phyloP scores from a whole-genome alignment of 2,888 invertebrate species.

The Sericinus montela region DNA sequence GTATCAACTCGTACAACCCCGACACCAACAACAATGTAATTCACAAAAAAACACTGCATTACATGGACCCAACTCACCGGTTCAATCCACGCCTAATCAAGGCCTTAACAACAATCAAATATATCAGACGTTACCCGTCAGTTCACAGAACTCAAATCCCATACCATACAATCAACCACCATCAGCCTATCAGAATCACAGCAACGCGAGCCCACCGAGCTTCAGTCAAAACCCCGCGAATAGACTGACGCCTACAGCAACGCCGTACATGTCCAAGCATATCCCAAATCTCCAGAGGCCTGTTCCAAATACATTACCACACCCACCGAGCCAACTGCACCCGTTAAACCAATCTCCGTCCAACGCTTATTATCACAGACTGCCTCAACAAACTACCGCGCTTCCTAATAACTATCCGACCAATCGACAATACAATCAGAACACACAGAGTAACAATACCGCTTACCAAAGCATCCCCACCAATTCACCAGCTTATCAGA shows the following conservation, averaged over 20 bases:
- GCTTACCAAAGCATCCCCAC: conserved; percentile 73
- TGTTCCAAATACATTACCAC: conserved; percentile 59
- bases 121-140: conserved; percentile 57
- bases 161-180: conserved; percentile 66
- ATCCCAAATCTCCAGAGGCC: conserved; percentile 47
- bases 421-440: conserved; percentile 49
- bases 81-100: conserved; percentile 39
- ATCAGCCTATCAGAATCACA: conserved; percentile 52
- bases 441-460: conserved; percentile 42
- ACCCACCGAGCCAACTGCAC: conserved; percentile 57
- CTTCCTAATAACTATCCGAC: conserved; percentile 41
- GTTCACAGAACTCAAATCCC: conserved; percentile 49
- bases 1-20: conserved; percentile 56
- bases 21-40: conserved; percentile 56
- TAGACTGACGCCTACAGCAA: conserved; percentile 58
- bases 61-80: conserved; percentile 52
- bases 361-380: conserved; percentile 65
- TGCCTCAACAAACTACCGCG: conserved; percentile 49
- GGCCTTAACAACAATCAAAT: conserved; percentile 47
- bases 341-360: conserved; percentile 53
- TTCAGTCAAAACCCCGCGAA: conserved; percentile 64
- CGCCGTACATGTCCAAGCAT: conserved; percentile 51
- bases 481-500: conserved; percentile 66
- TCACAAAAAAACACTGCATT: conserved; percentile 52
- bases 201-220: conserved; percentile 60